These are phyloP conservation scores for Electrophaes corylata DNA, from an alignment of 2,888 invertebrate species.

Conservation along the genomic window DNA sequence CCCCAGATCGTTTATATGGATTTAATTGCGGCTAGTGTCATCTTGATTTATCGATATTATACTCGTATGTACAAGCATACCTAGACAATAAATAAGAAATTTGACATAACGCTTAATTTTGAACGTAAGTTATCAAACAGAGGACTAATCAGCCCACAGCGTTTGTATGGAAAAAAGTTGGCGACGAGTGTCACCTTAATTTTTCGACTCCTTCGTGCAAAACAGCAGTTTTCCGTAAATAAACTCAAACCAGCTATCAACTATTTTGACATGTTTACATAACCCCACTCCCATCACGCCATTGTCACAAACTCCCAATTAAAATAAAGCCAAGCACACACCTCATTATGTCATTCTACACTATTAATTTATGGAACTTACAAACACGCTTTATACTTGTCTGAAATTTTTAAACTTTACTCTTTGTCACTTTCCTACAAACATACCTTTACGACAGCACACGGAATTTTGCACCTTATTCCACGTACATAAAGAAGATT, in stretches of 20 bases:
- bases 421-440: conserved; percentile 52
- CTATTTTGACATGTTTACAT: conserved; percentile 15
- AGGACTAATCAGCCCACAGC: too few species aligned
- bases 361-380: conserved; percentile 63
- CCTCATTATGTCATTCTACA: conserved; percentile 74
- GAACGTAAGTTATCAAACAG: too few species aligned
- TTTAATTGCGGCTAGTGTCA: too few species aligned
- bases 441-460: neutral
- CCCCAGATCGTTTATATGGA: too few species aligned
- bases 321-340: conserved; percentile 47
- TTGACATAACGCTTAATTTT: too few species aligned
- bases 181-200: too few species aligned
- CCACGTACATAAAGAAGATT: neutral
- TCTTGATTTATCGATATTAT: too few species aligned
- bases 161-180: too few species aligned
- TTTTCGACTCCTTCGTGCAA: conserved; percentile 1
- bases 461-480: conserved; percentile 29
- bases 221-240: conserved; percentile 9
- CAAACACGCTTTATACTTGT: conserved; percentile 68
- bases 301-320: conserved; percentile 36
- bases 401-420: conserved; percentile 62
- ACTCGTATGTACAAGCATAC: too few species aligned
- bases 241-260: conserved; percentile 8
- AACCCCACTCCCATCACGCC: conserved; percentile 17
- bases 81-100: too few species aligned